phyloP scores from a whole-genome alignment of 2,113 vertebrate genomes.

The Desmodus rotundus region DNA sequence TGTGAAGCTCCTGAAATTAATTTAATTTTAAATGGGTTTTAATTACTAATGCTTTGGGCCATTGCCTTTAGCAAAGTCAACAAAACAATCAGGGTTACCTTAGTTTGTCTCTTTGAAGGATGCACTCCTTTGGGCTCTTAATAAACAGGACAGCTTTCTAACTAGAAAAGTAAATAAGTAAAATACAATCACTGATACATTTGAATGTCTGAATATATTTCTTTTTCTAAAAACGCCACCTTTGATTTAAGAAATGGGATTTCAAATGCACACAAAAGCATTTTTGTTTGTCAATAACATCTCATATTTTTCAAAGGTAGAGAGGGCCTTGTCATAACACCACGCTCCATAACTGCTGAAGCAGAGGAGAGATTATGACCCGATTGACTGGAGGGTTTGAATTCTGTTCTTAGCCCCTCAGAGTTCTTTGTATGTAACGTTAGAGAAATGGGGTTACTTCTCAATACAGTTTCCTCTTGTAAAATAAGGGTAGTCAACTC shows the following conservation, averaged over 20 bases:
- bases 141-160: conserved; percentile 49
- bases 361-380: background rate
- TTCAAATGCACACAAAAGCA: conserved; percentile 19
- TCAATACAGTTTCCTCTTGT: conserved; percentile 28
- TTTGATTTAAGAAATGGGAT: conserved; percentile 22
- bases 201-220: conserved; percentile 31
- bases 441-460: conserved; percentile 29
- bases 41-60: conserved; percentile 70
- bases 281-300: conserved; percentile 36
- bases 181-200: conserved; percentile 39
- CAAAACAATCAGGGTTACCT: conserved; percentile 66
- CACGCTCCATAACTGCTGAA: background rate
- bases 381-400: background rate
- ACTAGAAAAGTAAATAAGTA: conserved; percentile 44
- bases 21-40: conserved; percentile 73
- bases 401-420: background rate
- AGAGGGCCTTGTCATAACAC: background rate
- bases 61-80: conserved; percentile 74
- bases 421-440: background rate
- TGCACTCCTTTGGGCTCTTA: conserved; percentile 43
- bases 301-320: background rate
- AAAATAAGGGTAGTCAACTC: conserved; percentile 65
- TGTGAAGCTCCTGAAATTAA: conserved; percentile 58
- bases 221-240: conserved; percentile 26
- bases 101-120: conserved; percentile 64